Evolutionary conservation across 2,113 vertebrate genomes (phyloP), one percentile per base, ranked within the genome.

Genomic region (Ranitomeya imitator): DNA sequence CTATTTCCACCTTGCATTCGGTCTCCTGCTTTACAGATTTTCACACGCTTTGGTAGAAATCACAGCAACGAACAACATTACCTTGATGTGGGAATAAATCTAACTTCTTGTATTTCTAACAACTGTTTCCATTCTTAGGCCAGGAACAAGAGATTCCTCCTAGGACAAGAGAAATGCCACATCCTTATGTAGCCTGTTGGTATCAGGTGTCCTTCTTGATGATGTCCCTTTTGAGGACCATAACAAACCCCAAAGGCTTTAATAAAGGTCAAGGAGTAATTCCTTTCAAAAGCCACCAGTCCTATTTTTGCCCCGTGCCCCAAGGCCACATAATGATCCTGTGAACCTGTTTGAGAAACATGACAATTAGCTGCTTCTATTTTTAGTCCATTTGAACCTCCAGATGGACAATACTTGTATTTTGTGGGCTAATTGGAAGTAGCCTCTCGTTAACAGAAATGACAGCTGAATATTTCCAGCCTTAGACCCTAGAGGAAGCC

Each of bases 371-470:
- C 60, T 8, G 60, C 18, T 45, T 19, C 37, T 83, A 67, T 65
- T 65, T 67, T 67, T 83, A 83, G 61, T n/a, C 7, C 11, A 83
- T 52, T n/a, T 14, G 15, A 23, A n/a, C 37, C 8, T 67, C 80
- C 80, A 83, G 60, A 73, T 80, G 86, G 81, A 16, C 86, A 89
- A 81, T 92, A 91, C 92, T 92, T 92, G 90, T 92, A 90, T 92
- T 90, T 88, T 90, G 89, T 82, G 90, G 83, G 92, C 92, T 91
- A 93, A 93, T 88, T 92, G 91, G 91, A 92, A 93, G 90, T 91
- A 93, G 89, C 91, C 90, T 90, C 90, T 91, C 80, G 85, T 92
- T 93, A 92, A 84, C 81, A 16, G 83, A 51, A 91, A 90, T 90
- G 92, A 91, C 90, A 93, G 23, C 90, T 0, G 87, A 93, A 91